A percentile compares a stretch with the other conserved stretches of the same genome.
Evolutionary conservation across 2,888 invertebrate genomes (phyloP).

Genomic region (Drosophila helvetica): DNA sequence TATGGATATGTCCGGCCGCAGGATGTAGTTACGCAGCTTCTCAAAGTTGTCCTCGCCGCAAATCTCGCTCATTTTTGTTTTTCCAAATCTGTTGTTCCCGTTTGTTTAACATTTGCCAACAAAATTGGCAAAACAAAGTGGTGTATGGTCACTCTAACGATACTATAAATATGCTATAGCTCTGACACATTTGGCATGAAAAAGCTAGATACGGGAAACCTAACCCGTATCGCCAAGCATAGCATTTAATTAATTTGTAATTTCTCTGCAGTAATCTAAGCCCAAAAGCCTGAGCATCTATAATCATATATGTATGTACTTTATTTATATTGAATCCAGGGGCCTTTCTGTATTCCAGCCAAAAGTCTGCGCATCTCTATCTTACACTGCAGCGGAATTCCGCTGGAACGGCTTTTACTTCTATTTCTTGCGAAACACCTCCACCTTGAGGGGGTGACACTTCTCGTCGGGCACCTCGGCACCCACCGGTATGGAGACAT

Average conservation of each 20-base stretch:
- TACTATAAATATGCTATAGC: no score
- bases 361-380: background rate
- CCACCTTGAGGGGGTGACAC: slow-evolving; percentile 83
- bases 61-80: slow-evolving; percentile 43
- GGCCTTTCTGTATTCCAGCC: no score
- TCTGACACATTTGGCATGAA: no score
- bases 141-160: no score
- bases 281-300: no score
- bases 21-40: slow-evolving; percentile 79
- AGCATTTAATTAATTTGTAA: no score
- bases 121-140: no score
- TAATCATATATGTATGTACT: no score
- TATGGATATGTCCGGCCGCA: slow-evolving; percentile 81
- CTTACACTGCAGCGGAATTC: slow-evolving; percentile 5
- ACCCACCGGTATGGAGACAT: slow-evolving; percentile 84
- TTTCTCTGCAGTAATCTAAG: no score
- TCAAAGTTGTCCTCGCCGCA: slow-evolving; percentile 56
- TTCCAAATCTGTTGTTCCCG: background rate
- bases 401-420: background rate
- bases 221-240: no score
- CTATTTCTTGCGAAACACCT: slow-evolving; percentile 81
- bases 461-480: slow-evolving; percentile 82
- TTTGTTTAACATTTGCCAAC: slow-evolving; percentile 7
- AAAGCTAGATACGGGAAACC: no score
- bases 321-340: no score